Evolutionary conservation across 2,113 vertebrate species (phyloP).

Genomic region (Leucosticte australis): DNA sequence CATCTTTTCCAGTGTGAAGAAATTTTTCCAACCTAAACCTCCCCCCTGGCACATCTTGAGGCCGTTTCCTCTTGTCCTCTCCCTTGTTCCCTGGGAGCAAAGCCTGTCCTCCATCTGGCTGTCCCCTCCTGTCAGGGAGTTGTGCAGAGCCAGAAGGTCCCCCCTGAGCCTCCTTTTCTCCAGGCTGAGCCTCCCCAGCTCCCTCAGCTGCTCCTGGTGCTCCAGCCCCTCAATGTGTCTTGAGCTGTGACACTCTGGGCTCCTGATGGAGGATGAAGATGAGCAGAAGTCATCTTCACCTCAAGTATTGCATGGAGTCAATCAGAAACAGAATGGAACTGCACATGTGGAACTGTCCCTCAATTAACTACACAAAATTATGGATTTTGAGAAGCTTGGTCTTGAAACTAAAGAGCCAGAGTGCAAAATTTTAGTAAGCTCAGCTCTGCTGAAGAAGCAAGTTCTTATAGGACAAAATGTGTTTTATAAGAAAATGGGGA

Average conservation of each 20-base stretch:
- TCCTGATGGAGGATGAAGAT: not conserved
- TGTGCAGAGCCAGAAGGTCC: rapidly evolving
- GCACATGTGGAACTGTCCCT: not conserved
- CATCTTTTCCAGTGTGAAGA: not conserved
- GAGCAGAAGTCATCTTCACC: not conserved
- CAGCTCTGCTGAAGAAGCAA: not conserved
- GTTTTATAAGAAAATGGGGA: not conserved
- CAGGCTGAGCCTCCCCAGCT: not conserved
- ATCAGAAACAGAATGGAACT: not conserved
- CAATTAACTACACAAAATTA: not conserved
- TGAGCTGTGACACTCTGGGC: not conserved
- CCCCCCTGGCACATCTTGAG: not conserved
- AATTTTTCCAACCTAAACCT: not conserved
- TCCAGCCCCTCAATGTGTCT: not conserved
- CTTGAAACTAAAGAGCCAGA: not conserved
- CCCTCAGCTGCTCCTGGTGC: not conserved
- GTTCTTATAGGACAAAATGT: not conserved
- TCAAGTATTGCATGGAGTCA: not conserved
- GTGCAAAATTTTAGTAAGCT: not conserved
- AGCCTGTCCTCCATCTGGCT: not conserved
- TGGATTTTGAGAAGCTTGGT: not conserved
- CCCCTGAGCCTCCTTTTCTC: not conserved
- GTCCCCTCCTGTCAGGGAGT: not conserved
- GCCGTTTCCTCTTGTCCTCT: not conserved
- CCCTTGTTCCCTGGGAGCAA: not conserved